Conservation (phyloP, 30 jellyfish, hydroid and myxozoan genomes). For the Chironex yamaguchii region DNA sequence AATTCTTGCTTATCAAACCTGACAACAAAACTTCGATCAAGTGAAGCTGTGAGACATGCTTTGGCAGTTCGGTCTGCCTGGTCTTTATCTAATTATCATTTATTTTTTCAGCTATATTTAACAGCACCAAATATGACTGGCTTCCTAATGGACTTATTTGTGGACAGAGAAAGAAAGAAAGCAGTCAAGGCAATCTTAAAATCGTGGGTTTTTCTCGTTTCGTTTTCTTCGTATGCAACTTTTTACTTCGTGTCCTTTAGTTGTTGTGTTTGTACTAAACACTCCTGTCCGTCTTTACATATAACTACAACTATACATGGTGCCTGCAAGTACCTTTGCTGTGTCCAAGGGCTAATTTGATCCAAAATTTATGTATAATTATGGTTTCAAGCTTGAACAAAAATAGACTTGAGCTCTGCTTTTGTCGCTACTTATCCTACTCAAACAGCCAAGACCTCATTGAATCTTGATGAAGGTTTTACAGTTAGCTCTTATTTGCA, state of each 20-base stretch:
- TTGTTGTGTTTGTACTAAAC: neutral
- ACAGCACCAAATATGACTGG: conserved; percentile 99
- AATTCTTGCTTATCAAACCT: conserved; percentile 91
- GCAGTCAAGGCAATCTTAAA: conserved; percentile 88
- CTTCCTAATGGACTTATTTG: conserved; percentile 90
- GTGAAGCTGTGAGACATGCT: conserved; percentile 94
- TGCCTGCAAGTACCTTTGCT: too few species aligned
- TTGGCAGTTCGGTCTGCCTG: conserved; percentile 97
- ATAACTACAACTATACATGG: too few species aligned
- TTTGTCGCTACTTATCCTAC: too few species aligned
- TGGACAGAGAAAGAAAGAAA: conserved; percentile 92
- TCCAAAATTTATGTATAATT: too few species aligned
- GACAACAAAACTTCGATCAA: conserved; percentile 77
- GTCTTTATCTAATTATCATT: conserved; percentile 94
- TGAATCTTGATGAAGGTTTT: too few species aligned
- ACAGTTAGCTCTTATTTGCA: too few species aligned
- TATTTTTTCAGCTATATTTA: conserved; percentile 93
- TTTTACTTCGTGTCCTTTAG: neutral
- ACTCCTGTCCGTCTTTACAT: too few species aligned
- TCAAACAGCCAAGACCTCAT: too few species aligned
- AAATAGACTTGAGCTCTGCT: too few species aligned
- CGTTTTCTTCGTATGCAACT: neutral
- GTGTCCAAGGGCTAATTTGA: too few species aligned
- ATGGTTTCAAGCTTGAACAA: too few species aligned
- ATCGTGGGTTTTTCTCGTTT: conserved; percentile 92